Percentiles rank a stretch among this genome's conserved stretches.
phyloP scores from a whole-genome alignment of 2,888 invertebrate genomes.

The Pyralis farinalis region DNA sequence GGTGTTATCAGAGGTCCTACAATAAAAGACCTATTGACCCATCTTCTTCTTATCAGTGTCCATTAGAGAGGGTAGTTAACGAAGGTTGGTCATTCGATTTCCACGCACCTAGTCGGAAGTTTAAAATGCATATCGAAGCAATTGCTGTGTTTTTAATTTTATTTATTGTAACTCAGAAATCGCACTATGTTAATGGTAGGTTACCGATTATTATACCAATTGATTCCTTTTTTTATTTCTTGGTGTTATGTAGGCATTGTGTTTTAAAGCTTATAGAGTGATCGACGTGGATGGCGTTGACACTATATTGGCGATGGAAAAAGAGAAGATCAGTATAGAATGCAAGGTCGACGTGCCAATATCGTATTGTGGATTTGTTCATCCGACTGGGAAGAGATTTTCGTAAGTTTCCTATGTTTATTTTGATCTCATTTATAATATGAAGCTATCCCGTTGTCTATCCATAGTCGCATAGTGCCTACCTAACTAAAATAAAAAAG shows the following conservation, averaged over 20 bases:
- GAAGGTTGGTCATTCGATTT: slow-evolving; percentile 9
- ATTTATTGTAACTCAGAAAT: slow-evolving; percentile 1
- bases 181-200: slow-evolving; percentile 2
- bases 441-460: too few species aligned
- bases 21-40: slow-evolving; percentile 35
- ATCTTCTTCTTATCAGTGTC: slow-evolving; percentile 21
- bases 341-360: slow-evolving; percentile 58
- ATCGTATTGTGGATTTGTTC: slow-evolving; percentile 66
- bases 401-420: slow-evolving; percentile 48
- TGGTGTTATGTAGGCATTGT: too few species aligned
- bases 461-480: too few species aligned
- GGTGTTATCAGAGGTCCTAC: slow-evolving; percentile 22
- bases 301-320: slow-evolving; percentile 57
- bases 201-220: too few species aligned
- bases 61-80: slow-evolving; percentile 34
- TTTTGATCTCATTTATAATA: background rate
- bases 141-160: slow-evolving; percentile 12
- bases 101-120: slow-evolving; percentile 9
- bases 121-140: slow-evolving; percentile 27
- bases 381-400: slow-evolving; percentile 63
- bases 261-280: slow-evolving; percentile 50
- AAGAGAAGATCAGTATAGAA: slow-evolving; percentile 52
- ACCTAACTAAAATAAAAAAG: too few species aligned
- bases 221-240: too few species aligned
- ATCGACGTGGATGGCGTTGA: slow-evolving; percentile 47